Percentiles rank a stretch among this genome's conserved stretches.
Evolutionary conservation across 2,797 vertebrate genomes (phyloP).

Genomic region (Coranthus polyacanthus): DNA sequence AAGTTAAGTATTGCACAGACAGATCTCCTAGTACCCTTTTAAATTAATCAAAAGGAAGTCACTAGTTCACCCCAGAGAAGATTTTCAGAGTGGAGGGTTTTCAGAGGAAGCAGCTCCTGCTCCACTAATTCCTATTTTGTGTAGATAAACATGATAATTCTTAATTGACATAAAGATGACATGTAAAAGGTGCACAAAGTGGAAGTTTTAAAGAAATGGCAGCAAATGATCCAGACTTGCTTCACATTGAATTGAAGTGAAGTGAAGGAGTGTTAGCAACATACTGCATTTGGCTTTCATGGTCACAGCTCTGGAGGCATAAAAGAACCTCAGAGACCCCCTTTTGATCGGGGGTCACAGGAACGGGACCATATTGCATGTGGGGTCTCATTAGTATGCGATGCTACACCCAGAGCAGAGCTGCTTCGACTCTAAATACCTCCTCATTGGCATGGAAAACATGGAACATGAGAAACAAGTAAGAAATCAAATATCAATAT

Average conservation of each 20-base stretch:
- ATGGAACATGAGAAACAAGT: conserved; percentile 32
- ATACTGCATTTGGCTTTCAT: conserved; percentile 29
- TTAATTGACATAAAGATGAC: conserved; percentile 32
- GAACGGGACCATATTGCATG: conserved; percentile 13
- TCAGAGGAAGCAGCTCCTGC: conserved; percentile 58
- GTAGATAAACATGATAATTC: conserved; percentile 22
- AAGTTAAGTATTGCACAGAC: conserved; percentile 93
- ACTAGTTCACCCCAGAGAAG: conserved; percentile 79
- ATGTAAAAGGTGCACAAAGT: conserved; percentile 12
- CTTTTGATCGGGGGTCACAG: conserved; percentile 8
- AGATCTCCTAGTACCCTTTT: conserved; percentile 87
- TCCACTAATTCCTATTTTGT: conserved; percentile 15
- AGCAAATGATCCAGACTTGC: conserved; percentile 45
- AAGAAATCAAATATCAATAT: conserved; percentile 21
- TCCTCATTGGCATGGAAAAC: conserved; percentile 60
- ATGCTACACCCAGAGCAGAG: conserved; percentile 33
- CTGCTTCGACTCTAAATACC: conserved; percentile 52
- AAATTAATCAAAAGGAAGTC: conserved; percentile 75
- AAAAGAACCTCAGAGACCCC: conserved; percentile 15
- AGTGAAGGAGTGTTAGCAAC: conserved; percentile 47
- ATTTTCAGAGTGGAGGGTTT: conserved; percentile 61
- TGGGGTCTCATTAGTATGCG: conserved; percentile 33
- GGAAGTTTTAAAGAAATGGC: conserved; percentile 38
- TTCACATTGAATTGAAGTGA: conserved; percentile 27
- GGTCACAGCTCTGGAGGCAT: conserved; percentile 29